Percentiles rank a stretch among this genome's conserved stretches.
Conservation (phyloP, 2,113 vertebrate species). For the Lepidothrix coronata region DNA sequence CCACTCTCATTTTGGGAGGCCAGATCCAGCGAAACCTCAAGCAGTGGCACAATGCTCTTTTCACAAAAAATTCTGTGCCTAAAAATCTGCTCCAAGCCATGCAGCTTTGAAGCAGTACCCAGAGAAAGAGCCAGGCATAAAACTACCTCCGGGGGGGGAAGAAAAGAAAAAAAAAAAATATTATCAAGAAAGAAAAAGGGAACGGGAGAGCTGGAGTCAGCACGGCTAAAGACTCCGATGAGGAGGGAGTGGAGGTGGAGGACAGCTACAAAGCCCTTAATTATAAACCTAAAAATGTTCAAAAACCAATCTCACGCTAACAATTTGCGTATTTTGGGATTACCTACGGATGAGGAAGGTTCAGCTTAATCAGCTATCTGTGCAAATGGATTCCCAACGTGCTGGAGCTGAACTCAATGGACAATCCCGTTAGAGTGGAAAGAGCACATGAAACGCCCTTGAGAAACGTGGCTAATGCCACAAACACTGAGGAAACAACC, state of each 20-base stretch:
- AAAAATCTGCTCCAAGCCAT: not conserved
- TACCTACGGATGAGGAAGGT: conserved; percentile 58
- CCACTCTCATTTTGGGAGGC: not conserved
- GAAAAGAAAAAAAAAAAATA: not conserved
- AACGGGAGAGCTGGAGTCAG: not conserved
- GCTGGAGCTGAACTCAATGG: conserved; percentile 15
- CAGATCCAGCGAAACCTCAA: not conserved
- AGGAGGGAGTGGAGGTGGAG: not conserved
- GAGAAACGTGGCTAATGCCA: conserved; percentile 51
- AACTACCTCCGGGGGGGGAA: not conserved
- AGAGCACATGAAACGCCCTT: conserved; percentile 55
- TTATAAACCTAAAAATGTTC: conserved; percentile 42
- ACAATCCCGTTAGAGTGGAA: conserved; percentile 62
- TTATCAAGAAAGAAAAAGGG: not conserved
- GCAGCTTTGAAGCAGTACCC: not conserved
- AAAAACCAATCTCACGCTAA: conserved; percentile 35
- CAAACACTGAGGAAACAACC: conserved; percentile 58
- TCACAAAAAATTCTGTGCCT: not conserved
- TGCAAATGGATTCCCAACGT: not conserved
- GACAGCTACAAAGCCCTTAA: conserved; percentile 32
- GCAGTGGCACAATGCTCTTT: not conserved
- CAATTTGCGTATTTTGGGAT: conserved; percentile 56
- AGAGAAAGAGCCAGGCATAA: not conserved
- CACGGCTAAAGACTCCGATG: not conserved
- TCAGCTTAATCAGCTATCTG: conserved; percentile 59